Base-by-base conservation (phyloP, 2,113 vertebrate genomes). In the Vidua macroura region DNA sequence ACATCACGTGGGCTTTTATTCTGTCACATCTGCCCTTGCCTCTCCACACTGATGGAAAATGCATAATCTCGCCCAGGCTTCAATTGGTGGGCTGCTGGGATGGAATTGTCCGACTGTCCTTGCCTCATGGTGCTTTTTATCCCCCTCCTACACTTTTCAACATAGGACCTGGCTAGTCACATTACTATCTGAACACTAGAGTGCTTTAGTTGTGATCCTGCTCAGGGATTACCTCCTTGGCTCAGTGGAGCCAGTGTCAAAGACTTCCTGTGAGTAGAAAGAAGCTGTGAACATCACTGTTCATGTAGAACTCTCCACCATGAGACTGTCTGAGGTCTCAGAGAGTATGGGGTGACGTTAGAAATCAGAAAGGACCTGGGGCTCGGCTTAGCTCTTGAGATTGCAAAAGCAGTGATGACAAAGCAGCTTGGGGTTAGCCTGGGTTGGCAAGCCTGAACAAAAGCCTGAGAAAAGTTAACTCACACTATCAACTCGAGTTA, bases 401-500 rank as follows among this genome's bases (percentile, higher is more conserved):
- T 80, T 94, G 62, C 39, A 79, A 11, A 75, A 91, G 72, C 33
- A 53, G 33, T 10, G 53, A 64, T 77, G 82, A 59, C 64, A 69
- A 60, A 86, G 51, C 69, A 59, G 0, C 35, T 68, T 60, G 30
- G 77, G 53, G 49, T 73, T 86, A 46, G n/a, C 44, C 17, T 55
- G n/a, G 8, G 7, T 59, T 79, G 84, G 76, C 88, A 83, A 89
- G 84, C 81, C 72, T 49, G 43, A 83, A 86, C 80, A 88, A 88
- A 79, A 88, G 39, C 80, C 43, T 2, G 8, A 44, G 22, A 53
- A 83, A 77, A 93, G 52, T 86, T 86, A 70, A 80, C 55, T 86
- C 67, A 13, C 2, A 21, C 23, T 52, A 28, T 69, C 4, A 7
- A 35, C 41, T 91, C 0, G 0, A 66, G 62, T 66, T 79, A 62